Base-by-base conservation (phyloP, 2,888 invertebrate genomes). In the Lasiommata megera region DNA sequence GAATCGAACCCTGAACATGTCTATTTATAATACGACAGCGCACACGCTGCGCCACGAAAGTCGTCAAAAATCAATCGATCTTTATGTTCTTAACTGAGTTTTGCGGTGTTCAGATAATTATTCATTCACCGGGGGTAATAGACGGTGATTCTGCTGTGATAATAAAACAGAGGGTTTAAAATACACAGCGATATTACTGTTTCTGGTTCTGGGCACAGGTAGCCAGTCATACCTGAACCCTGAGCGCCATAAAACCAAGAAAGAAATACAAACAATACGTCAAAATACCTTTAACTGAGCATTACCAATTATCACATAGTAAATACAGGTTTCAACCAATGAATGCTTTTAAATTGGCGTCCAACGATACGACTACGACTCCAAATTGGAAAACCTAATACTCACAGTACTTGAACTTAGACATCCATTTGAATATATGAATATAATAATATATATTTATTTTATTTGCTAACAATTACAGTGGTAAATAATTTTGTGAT, bases 221-320 rank as follows among this genome's bases (percentile, higher is more conserved):
- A 34, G 34, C 11, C 11, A 11, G 34, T 34, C 11, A 11, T 40
- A 18, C 40, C 18, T 40, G 40, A 40, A 40, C n/a, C n/a, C n/a
- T 23, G 23, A 23, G n/a, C 7, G 38, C 18, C 40, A 18, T 40
- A 9, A 40, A n/a, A 18, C 18, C 11, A 40, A 40, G 40, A 40
- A 18, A 18, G 8, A n/a, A 40, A n/a, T 17, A 18, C 17, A 0
- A 2, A 40, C 18, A 18, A 17, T 18, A 40, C 40, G 34, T 34
- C 11, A 11, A 34, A 34, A 11, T 34, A 11, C 34, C 34, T 11
- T 11, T 34, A 34, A 34, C 18, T 40, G 18, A 18, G 40, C 40
- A 40, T 17, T 18, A 17, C 40, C 17, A 40, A 40, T 40, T 40
- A 40, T 40, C 40, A 40, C 40, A 40, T 40, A 40, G 40, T 17